Evolutionary conservation across 2,113 vertebrate genomes (phyloP), one percentile per base, ranked within the genome.

Genomic region (Suricata suricatta): DNA sequence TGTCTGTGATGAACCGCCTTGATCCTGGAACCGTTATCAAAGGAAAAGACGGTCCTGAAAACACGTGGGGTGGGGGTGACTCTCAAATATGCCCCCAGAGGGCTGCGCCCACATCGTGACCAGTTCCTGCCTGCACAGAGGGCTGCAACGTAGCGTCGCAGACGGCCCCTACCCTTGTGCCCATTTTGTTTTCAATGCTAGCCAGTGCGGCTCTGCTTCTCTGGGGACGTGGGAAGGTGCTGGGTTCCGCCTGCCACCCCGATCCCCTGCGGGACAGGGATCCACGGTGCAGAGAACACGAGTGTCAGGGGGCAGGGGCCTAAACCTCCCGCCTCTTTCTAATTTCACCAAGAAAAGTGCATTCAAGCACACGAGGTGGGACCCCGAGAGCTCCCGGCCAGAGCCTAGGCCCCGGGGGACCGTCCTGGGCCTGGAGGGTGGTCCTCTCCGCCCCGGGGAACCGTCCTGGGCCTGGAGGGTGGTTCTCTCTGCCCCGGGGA

Each of bases 71-170:
- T 21, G 63, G 2, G 50, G 9, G 35, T 8, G 1, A 10, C 79
- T 57, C 13, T 44, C 19, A 7, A 5, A 13, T 2, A 7, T 12
- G 77, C 35, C 60, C 79, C 0, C 0, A 57, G 25, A 31, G 41
- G n/a, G 21, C 5, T 63, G 13, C 52, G 17, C 27, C n/a, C 4
- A 11, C 23, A 4, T 16, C 0, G 7, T 23, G 68, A 38, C 41
- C 12, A 0, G 33, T 38, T 38, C 27, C 1, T 8, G 7, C 25
- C 12, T 1, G 5, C 0, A 0, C 80, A 19, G 1, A 11, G 38
- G n/a, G 3, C 1, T 6, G 12, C 16, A 64, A 7, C 6, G 47
- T 8, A 47, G 11, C 27, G 15, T 31, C 29, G 5, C 41, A 11
- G 44, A 50, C 7, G 2, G 12, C 6, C 69, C 25, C 23, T 0